phyloP scores from a whole-genome alignment of 2,113 vertebrate species.

The Perognathus longimembris region DNA sequence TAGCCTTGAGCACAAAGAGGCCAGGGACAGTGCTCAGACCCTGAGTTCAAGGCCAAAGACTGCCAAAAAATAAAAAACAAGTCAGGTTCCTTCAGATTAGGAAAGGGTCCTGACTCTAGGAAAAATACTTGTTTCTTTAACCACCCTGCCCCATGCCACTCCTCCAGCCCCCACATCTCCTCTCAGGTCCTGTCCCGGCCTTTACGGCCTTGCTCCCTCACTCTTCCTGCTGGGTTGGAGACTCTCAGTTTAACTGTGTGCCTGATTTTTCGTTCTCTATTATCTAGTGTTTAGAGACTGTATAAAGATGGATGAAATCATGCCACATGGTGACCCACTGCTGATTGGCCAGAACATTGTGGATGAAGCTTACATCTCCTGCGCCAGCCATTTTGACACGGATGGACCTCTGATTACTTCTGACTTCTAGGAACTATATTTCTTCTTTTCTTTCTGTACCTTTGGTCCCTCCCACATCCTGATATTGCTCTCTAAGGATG shows the following conservation, averaged over 20 bases:
- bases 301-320: conserved; percentile 65
- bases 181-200: background rate
- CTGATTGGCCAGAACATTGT: conserved; percentile 18
- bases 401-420: conserved; percentile 66
- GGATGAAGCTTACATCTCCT: conserved; percentile 48
- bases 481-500: conserved; percentile 10
- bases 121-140: background rate
- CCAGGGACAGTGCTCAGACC: too few relatives aligned
- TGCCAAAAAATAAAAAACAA: too few relatives aligned
- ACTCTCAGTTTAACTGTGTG: background rate
- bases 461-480: background rate
- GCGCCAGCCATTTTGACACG: conserved; percentile 65
- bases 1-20: too few relatives aligned
- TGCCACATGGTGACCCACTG: conserved; percentile 72
- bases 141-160: accelerated
- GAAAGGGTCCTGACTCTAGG: background rate
- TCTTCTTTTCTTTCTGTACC: background rate
- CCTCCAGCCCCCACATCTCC: background rate
- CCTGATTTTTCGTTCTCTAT: conserved; percentile 55
- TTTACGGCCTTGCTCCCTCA: background rate
- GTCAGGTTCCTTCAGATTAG: background rate
- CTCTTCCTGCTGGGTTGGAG: conserved; percentile 9
- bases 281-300: conserved; percentile 70
- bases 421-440: conserved; percentile 55
- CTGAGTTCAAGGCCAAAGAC: too few relatives aligned